Evolutionary conservation across 2,888 invertebrate genomes (phyloP).

Genomic region (Phengaris arion): DNA sequence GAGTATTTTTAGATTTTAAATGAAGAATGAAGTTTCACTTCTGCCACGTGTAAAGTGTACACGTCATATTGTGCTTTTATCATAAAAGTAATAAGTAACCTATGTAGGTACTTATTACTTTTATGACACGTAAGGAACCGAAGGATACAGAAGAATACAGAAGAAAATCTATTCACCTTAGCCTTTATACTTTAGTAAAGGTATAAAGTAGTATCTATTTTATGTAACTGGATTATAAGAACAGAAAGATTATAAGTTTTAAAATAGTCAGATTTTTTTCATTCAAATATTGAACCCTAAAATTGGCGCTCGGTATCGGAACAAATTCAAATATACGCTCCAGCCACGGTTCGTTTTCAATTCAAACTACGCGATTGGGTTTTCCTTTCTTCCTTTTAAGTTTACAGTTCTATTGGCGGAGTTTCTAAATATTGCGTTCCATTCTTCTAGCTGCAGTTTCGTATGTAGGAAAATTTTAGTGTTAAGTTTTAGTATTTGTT

Average conservation of each 20-base stretch:
- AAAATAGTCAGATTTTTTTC: constrained; percentile 22
- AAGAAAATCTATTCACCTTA: too few relatives aligned
- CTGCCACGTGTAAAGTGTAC: too few relatives aligned
- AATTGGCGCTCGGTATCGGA: constrained; percentile 29
- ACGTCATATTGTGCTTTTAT: too few relatives aligned
- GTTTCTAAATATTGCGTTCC: constrained; percentile 31
- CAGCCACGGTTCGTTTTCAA: constrained; percentile 31
- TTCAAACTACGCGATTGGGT: constrained; percentile 31
- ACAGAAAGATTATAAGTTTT: neutral
- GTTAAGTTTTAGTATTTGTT: constrained; percentile 13
- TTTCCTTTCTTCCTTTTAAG: constrained; percentile 29
- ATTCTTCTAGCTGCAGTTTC: constrained; percentile 27
- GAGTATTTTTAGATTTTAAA: too few relatives aligned
- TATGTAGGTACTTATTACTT: too few relatives aligned
- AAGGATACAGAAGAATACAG: too few relatives aligned
- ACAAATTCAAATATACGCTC: constrained; percentile 30
- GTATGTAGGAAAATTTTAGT: constrained; percentile 10
- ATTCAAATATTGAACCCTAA: constrained; percentile 19
- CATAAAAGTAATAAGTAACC: too few relatives aligned
- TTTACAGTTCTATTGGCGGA: constrained; percentile 31
- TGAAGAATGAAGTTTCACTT: too few relatives aligned
- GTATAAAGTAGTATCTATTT: too few relatives aligned
- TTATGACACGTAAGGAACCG: too few relatives aligned
- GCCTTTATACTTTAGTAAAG: too few relatives aligned
- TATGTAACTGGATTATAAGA: too few relatives aligned